phyloP scores from a whole-genome alignment of 1,140 invertebrate species.

The Zaprionus inermis region DNA sequence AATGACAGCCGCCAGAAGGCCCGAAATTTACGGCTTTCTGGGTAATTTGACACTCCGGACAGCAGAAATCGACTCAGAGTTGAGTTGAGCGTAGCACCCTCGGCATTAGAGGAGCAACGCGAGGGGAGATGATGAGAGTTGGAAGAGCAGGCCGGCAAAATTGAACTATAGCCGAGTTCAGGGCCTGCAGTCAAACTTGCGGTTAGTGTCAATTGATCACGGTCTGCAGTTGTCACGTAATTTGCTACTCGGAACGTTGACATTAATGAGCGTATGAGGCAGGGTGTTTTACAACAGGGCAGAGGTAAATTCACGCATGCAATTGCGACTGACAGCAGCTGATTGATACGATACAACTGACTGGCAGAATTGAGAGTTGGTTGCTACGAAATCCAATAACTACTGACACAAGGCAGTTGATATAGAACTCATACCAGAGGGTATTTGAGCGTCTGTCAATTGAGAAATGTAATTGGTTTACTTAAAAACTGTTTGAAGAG shows the following conservation, averaged over 20 bases:
- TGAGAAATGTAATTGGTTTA: too few relatives aligned
- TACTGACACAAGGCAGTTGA: background rate
- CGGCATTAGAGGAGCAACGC: slow-evolving; percentile 3
- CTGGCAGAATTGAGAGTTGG: background rate
- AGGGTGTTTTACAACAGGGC: slow-evolving; percentile 29
- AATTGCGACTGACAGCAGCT: slow-evolving; percentile 21
- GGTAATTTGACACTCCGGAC: slow-evolving; percentile 77
- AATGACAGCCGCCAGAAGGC: slow-evolving; percentile 75
- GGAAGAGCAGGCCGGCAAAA: background rate
- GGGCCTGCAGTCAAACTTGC: slow-evolving; percentile 28
- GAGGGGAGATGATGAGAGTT: too few relatives aligned
- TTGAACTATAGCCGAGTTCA: slow-evolving; percentile 12
- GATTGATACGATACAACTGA: slow-evolving; percentile 25
- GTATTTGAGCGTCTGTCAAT: too few relatives aligned
- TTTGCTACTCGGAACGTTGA: slow-evolving; percentile 55
- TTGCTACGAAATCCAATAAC: background rate
- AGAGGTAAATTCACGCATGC: slow-evolving; percentile 36
- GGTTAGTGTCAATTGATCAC: slow-evolving; percentile 76
- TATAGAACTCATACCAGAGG: background rate
- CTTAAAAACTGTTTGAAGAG: background rate
- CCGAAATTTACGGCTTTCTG: slow-evolving; percentile 77
- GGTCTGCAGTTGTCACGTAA: slow-evolving; percentile 78
- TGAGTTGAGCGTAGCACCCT: background rate
- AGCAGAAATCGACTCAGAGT: slow-evolving; percentile 39
- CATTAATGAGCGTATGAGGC: slow-evolving; percentile 50